phyloP scores from a whole-genome alignment of 64 coral and sea anemone species.

The Hydrozoanthus tunicans region DNA sequence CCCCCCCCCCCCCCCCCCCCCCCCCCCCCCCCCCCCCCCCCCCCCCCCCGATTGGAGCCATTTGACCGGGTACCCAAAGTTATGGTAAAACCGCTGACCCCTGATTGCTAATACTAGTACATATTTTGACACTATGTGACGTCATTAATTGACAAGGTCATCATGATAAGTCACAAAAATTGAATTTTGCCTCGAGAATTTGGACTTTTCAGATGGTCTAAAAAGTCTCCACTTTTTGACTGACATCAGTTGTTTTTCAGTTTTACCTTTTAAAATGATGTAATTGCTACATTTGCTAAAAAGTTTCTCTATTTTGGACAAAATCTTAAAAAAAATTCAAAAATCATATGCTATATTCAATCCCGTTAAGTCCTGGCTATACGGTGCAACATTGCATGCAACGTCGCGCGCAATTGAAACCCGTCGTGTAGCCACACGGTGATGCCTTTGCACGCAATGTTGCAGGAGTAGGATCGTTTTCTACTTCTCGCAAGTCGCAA shows the following conservation, averaged over 20 bases:
- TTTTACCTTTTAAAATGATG: conserved; percentile 10
- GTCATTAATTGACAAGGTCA: background rate
- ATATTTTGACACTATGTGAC: conserved; percentile 1
- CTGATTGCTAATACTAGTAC: background rate
- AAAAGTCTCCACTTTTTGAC: background rate
- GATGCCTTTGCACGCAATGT: too few species aligned
- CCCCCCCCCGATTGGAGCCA: background rate
- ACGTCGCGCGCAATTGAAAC: too few species aligned
- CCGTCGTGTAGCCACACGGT: too few species aligned
- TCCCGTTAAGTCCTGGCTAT: too few species aligned
- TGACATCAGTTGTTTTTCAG: background rate
- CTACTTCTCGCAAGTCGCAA: too few species aligned
- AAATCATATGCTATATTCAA: too few species aligned
- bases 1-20: too few species aligned
- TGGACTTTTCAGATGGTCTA: background rate
- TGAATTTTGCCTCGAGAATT: background rate
- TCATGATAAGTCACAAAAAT: background rate
- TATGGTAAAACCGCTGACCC: background rate
- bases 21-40: too few species aligned
- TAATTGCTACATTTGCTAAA: background rate
- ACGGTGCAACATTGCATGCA: too few species aligned
- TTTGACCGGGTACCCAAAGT: background rate
- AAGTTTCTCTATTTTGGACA: background rate
- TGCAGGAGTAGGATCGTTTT: too few species aligned
- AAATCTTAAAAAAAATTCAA: too few species aligned